Evolutionary conservation across 1,140 invertebrate genomes (phyloP).

Genomic region (Drosophila ambigua): DNA sequence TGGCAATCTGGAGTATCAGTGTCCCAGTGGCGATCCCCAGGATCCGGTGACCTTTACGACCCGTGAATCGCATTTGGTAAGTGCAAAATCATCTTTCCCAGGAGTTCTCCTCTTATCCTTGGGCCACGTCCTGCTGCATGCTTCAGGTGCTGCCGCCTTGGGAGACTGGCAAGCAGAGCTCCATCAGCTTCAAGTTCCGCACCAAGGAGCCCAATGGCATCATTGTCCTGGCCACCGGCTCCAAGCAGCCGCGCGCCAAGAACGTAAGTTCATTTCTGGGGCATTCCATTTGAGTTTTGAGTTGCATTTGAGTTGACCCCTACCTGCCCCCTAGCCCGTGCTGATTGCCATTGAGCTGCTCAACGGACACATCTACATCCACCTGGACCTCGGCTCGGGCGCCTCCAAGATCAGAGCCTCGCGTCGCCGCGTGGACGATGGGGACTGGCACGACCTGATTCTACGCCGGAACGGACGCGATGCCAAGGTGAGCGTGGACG

Average conservation of each 20-base stretch:
- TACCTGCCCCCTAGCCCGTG: constrained; percentile 87
- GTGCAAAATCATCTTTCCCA: constrained; percentile 79
- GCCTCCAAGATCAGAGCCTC: constrained; percentile 93
- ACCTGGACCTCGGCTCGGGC: constrained; percentile 96
- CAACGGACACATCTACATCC: constrained; percentile 95
- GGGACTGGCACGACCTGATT: constrained; percentile 95
- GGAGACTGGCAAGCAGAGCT: constrained; percentile 93
- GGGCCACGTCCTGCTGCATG: constrained; percentile 47
- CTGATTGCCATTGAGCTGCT: constrained; percentile 97
- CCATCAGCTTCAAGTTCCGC: constrained; percentile 96
- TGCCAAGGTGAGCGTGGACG: constrained; percentile 95
- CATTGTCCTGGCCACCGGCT: constrained; percentile 95
- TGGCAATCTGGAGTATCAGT: constrained; percentile 95
- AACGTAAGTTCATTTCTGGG: constrained; percentile 58
- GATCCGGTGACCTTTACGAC: constrained; percentile 97
- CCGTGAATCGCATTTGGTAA: constrained; percentile 91
- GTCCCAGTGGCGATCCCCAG: constrained; percentile 92
- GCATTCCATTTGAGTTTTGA: no score
- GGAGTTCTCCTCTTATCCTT: background rate
- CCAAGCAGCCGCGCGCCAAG: constrained; percentile 88
- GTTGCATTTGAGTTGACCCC: background rate
- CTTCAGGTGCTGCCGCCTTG: constrained; percentile 92
- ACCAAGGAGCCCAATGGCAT: constrained; percentile 97
- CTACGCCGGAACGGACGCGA: constrained; percentile 91
- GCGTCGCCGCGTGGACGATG: constrained; percentile 93